A percentile compares a stretch with the other conserved stretches of the same genome.
phyloP scores from a whole-genome alignment of 1,140 invertebrate genomes.

The Cydia strobilella region DNA sequence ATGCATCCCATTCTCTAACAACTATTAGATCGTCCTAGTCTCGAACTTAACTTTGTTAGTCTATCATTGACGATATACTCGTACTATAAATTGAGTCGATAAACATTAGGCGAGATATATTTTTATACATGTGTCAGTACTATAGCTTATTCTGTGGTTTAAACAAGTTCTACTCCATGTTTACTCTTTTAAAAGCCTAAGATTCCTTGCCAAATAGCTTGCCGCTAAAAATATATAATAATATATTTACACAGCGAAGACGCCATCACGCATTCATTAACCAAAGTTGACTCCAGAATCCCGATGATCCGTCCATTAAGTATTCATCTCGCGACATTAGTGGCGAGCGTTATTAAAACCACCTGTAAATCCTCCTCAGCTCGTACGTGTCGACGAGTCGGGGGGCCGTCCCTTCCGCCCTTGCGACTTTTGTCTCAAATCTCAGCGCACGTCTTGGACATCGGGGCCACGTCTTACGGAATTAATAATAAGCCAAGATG shows the following conservation, averaged over 20 bases:
- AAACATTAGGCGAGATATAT: too few species aligned
- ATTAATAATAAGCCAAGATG: conserved; percentile 80
- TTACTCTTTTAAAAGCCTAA: not conserved
- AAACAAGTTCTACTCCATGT: not conserved
- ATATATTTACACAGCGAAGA: conserved; percentile 26
- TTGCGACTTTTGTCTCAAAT: conserved; percentile 77
- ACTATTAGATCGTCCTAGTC: too few species aligned
- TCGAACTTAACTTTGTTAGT: too few species aligned
- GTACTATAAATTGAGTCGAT: too few species aligned
- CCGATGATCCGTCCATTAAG: conserved; percentile 74
- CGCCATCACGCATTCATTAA: conserved; percentile 34
- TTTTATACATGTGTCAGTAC: too few species aligned
- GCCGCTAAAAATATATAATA: not conserved
- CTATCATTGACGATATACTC: too few species aligned
- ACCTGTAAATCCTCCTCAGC: conserved; percentile 76
- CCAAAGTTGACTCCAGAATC: conserved; percentile 50
- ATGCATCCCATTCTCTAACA: too few species aligned
- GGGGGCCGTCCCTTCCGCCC: conserved; percentile 58
- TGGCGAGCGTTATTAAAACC: conserved; percentile 75
- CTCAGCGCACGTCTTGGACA: conserved; percentile 78
- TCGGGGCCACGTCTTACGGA: conserved; percentile 79
- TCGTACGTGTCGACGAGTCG: conserved; percentile 52
- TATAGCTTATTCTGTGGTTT: too few species aligned
- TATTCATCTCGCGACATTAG: conserved; percentile 78
- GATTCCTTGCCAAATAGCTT: not conserved